A percentile compares a stretch with the other conserved stretches of the same genome.
Conservation (phyloP, 2,113 vertebrate genomes). For the Perccottus glenii region DNA sequence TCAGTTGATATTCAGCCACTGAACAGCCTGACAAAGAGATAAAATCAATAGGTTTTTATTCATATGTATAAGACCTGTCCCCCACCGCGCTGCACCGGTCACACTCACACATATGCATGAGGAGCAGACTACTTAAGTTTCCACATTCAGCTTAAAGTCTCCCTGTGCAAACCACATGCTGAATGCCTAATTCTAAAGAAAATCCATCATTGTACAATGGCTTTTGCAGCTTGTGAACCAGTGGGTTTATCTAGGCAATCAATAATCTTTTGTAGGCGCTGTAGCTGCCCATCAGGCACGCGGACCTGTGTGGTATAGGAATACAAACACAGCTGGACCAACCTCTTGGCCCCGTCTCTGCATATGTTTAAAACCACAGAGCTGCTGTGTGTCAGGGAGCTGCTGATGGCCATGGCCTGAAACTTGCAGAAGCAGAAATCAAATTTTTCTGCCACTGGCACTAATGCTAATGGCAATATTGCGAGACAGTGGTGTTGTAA, state of each 20-base stretch:
- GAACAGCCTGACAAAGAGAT: conserved; percentile 54
- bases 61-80: conserved; percentile 56
- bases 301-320: conserved; percentile 41
- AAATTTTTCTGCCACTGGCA: conserved; percentile 58
- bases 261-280: conserved; percentile 52
- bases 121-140: conserved; percentile 51
- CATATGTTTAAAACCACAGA: conserved; percentile 54
- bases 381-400: conserved; percentile 47
- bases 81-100: conserved; percentile 31
- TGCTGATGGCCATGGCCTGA: conserved; percentile 48
- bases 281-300: conserved; percentile 44
- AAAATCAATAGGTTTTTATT: conserved; percentile 58
- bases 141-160: conserved; percentile 49
- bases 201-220: conserved; percentile 62
- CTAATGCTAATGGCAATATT: conserved; percentile 73
- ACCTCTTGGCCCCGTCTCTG: conserved; percentile 30
- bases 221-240: conserved; percentile 48
- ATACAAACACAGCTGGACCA: conserved; percentile 48
- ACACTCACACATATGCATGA: conserved; percentile 43
- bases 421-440: conserved; percentile 68
- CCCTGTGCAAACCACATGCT: conserved; percentile 46
- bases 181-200: conserved; percentile 63
- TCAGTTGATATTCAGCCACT: conserved; percentile 41
- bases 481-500: conserved; percentile 48
- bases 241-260: conserved; percentile 57